Conservation (phyloP, 1,140 invertebrate genomes). For the Brachionus rubens region DNA sequence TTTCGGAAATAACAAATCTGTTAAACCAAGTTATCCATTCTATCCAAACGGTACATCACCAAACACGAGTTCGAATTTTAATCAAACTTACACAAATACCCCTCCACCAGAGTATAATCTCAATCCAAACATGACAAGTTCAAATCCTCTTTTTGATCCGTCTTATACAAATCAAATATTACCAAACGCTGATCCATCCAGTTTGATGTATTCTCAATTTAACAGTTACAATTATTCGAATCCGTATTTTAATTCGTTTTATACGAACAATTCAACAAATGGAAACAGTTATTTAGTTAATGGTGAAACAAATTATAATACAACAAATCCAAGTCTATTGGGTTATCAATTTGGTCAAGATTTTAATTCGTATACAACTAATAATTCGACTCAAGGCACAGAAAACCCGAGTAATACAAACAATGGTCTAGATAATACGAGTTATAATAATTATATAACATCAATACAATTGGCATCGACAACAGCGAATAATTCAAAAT, state of each 20-base stretch:
- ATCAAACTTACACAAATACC: neutral
- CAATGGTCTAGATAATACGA: neutral
- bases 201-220: neutral
- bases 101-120: neutral
- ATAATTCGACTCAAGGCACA: neutral
- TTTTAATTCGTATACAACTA: neutral
- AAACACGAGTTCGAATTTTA: neutral
- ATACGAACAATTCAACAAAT: neutral
- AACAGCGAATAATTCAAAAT: neutral
- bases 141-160: neutral
- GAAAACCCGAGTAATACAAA: neutral
- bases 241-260: constrained; percentile 17
- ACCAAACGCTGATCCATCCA: neutral
- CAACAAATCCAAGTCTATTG: neutral
- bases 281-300: neutral
- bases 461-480: neutral
- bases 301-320: neutral
- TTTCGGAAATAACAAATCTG: neutral
- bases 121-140: constrained; percentile 14
- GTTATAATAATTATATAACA: constrained; percentile 8
- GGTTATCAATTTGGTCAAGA: neutral
- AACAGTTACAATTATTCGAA: neutral
- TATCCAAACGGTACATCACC: constrained; percentile 8
- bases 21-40: neutral
- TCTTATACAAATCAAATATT: neutral